Base-by-base conservation (phyloP, 2,113 vertebrate genomes). In the Cochlearius cochlearius region DNA sequence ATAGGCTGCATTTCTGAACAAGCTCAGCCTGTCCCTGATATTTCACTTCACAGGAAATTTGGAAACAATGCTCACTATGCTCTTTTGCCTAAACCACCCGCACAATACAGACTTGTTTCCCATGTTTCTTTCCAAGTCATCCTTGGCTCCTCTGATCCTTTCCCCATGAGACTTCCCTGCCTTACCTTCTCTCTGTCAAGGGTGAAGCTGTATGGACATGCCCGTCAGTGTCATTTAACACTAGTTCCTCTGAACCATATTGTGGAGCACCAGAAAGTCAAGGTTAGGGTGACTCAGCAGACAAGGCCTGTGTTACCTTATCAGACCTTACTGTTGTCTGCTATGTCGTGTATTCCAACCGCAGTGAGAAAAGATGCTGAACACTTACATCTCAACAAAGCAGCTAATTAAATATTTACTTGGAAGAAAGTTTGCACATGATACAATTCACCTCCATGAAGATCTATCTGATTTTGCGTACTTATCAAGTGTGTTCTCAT, bases 321-420 rank as follows among this genome's bases (percentile, higher is more conserved):
- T 52, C 26, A 53, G 55, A 86, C 10, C 25, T 58, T 36, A 26
- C 4, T 16, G 25, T 29, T 12, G 2, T 39, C 29, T 69, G 16
- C 52, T 56, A 16, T 19, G 11, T 34, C 1, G 0, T 13, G 26
- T 17, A 77, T 53, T 86, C 55, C 39, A 45, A 22, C 66, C 52
- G 22, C 41, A 71, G 36, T n/a, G 36, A 88, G 55, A 9, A 86
- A 90, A 68, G 12, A 49, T n/a, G 30, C 7, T 76, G 79, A 76
- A 81, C 43, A 29, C 63, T 39, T 63, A 20, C 14, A 72, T 43
- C 32, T 56, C 41, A 67, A 2, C 38, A 86, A 80, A 47, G 9
- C 45, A 68, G 23, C 3, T 90, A 94, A 86, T 88, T 89, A 95
- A 93, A 94, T 89, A 89, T 81, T 89, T 91, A 72, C 39, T 59